Base-by-base conservation (phyloP, 2,113 vertebrate species). In the Brachirus orientalis region DNA sequence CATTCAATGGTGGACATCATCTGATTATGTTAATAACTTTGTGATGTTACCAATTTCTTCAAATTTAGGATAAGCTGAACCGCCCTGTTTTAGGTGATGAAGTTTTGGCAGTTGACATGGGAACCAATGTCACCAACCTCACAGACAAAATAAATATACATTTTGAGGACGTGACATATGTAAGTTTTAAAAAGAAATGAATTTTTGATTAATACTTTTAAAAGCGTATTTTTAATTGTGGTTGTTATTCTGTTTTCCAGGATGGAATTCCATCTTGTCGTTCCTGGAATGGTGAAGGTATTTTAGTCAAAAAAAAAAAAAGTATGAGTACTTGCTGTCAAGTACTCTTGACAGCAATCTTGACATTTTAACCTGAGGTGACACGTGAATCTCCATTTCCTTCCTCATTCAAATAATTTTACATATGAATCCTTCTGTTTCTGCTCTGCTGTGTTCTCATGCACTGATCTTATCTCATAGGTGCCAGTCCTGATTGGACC, bases 41-140 rank as follows among this genome's bases (percentile, higher is more conserved):
- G 14, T 40, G 1, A 20, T 40, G 20, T 1, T 63, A n/a, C 0
- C n/a, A 8, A 16, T 16, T 50, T 36, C 2, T 61, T 56, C 40
- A 69, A 67, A 46, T 36, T 41, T 40, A 92, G 91, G 89, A 91
- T 68, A 53, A 59, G 14, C 13, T 11, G 0, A 83, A 88, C 51
- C 87, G 80, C 50, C 70, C 9, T 1, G 22, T 90, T 61, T 73
- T 91, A 37, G 57, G 51, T 4, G 3, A 83, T 46, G 64, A 86
- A 28, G 78, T 91, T 16, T 12, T 90, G 40, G 88, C 82, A 2
- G 40, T 93, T 28, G 87, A 92, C 19, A 90, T 92, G 91, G 91
- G 89, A 66, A 0, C n/a, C 3, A 0, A 0, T 0, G 74, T 93
- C 47, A 1, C 0, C 3, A 90, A 92, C 70, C 90, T 93, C 48